phyloP scores from a whole-genome alignment of 1,140 invertebrate genomes.

The Anthonomus grandis region DNA sequence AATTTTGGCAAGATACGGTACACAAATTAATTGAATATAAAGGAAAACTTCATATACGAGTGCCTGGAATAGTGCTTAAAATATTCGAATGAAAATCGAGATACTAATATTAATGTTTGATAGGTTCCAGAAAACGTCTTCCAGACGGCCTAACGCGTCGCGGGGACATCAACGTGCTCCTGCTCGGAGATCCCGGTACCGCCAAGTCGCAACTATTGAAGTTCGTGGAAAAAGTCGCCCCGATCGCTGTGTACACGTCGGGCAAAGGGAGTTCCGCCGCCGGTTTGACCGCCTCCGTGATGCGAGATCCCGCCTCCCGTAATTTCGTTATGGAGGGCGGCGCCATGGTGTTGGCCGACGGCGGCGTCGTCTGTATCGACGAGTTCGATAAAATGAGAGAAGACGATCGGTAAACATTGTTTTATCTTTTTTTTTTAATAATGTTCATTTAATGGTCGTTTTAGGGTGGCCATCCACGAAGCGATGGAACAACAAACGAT shows the following conservation, averaged over 20 bases:
- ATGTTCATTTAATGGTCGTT: background rate
- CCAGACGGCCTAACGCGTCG: conserved; percentile 93
- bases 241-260: conserved; percentile 96
- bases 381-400: conserved; percentile 99
- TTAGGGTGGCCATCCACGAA: conserved; percentile 96
- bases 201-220: conserved; percentile 98
- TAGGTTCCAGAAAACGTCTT: conserved; percentile 77
- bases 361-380: conserved; percentile 98
- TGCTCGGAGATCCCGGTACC: conserved; percentile 98
- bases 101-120: too few species aligned
- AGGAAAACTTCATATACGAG: too few species aligned
- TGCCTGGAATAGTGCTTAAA: too few species aligned
- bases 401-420: conserved; percentile 66
- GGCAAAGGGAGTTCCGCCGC: conserved; percentile 98
- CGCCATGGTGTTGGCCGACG: conserved; percentile 99
- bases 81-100: background rate
- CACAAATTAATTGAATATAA: too few species aligned
- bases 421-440: too few species aligned
- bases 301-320: conserved; percentile 85
- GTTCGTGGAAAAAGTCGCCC: conserved; percentile 94
- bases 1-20: too few species aligned
- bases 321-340: conserved; percentile 99
- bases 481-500: conserved; percentile 99
- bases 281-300: conserved; percentile 97
- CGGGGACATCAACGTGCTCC: conserved; percentile 95